phyloP scores from a whole-genome alignment of 2,797 vertebrate genomes.

The Anas acuta region DNA sequence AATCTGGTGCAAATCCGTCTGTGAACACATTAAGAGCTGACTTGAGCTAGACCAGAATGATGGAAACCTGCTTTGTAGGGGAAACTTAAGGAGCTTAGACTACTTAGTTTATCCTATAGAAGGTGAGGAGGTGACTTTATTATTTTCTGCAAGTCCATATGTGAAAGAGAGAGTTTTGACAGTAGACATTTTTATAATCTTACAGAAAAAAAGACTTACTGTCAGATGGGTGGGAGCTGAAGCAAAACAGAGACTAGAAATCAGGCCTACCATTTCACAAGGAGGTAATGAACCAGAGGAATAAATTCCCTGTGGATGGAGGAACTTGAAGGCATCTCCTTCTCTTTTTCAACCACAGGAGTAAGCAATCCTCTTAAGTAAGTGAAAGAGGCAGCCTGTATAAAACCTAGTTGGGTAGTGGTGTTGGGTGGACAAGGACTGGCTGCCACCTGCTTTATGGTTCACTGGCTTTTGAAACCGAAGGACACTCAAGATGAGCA shows the following conservation, averaged over 20 bases:
- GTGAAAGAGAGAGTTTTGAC: conserved; percentile 32
- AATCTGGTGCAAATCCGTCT: conserved; percentile 56
- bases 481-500: background rate
- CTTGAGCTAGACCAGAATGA: conserved; percentile 50
- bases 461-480: background rate
- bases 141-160: conserved; percentile 16
- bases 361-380: too few relatives aligned
- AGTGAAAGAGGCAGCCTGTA: background rate
- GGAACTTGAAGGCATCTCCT: background rate
- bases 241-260: conserved; percentile 4
- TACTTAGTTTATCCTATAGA: conserved; percentile 23
- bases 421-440: background rate
- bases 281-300: background rate
- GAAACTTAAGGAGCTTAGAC: conserved; percentile 51
- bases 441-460: background rate
- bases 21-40: conserved; percentile 43
- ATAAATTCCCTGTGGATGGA: background rate
- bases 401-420: background rate
- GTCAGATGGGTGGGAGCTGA: background rate
- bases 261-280: background rate
- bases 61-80: conserved; percentile 47
- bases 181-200: conserved; percentile 38
- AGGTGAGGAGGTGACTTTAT: conserved; percentile 50
- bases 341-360: background rate
- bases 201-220: background rate